These are phyloP conservation scores for Mantis religiosa DNA, from an alignment of 2,888 invertebrate species.

Conservation along the genomic window DNA sequence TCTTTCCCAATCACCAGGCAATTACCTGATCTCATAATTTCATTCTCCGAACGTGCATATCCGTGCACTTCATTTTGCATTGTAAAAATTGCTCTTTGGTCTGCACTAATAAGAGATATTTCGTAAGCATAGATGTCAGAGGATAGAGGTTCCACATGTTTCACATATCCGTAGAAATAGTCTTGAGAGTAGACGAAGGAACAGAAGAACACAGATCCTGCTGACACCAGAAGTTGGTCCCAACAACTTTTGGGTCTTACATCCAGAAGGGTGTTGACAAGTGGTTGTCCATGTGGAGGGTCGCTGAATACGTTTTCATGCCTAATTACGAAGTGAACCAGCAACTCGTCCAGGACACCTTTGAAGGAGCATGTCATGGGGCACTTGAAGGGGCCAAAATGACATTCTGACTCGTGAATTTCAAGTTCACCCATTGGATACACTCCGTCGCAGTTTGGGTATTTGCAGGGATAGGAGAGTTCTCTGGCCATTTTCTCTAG, in stretches of 20 bases:
- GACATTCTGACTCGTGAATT: neutral
- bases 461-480: neutral
- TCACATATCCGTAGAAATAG: neutral
- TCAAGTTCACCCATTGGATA: neutral
- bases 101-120: neutral
- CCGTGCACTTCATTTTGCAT: neutral
- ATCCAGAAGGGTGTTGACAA: neutral
- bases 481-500: neutral
- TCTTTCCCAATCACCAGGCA: neutral
- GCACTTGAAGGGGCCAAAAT: neutral
- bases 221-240: neutral
- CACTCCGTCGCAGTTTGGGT: neutral
- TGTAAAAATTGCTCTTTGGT: neutral
- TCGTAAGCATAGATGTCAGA: neutral
- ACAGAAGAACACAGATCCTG: neutral
- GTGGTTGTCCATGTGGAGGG: neutral
- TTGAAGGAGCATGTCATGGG: neutral
- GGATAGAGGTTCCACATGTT: neutral
- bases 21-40: neutral
- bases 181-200: neutral
- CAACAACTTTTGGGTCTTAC: neutral
- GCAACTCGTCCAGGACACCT: neutral
- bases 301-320: neutral
- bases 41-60: neutral
- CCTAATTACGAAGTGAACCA: neutral